Conservation (phyloP, 2,797 vertebrate genomes). For the Anolis apletophallus region DNA sequence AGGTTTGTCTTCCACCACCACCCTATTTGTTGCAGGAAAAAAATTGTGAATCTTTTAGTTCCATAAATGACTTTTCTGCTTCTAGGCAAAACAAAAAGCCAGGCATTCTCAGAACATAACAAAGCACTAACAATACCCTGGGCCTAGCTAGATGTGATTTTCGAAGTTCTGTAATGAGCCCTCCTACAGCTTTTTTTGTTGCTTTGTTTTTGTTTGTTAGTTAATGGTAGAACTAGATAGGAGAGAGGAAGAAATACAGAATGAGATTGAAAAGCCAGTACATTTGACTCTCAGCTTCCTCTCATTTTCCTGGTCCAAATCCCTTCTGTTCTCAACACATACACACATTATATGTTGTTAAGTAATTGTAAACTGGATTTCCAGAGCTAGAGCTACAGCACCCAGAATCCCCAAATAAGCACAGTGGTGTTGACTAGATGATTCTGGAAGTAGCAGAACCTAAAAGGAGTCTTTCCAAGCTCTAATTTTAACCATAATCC, state of each 20-base stretch:
- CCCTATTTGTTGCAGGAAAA: background rate
- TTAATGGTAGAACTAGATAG: background rate
- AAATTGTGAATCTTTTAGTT: background rate
- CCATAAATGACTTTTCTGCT: background rate
- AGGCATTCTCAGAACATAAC: background rate
- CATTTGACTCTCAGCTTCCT: background rate
- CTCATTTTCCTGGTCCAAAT: too few species aligned
- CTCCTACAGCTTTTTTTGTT: background rate
- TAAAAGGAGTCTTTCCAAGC: too few species aligned
- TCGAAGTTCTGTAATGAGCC: background rate
- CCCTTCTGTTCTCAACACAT: background rate
- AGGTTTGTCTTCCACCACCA: too few species aligned
- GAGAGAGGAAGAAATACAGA: background rate
- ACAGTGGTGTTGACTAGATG: too few species aligned
- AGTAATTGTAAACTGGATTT: too few species aligned
- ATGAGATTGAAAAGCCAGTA: background rate
- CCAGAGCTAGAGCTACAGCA: background rate
- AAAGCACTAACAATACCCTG: background rate
- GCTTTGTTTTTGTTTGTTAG: background rate
- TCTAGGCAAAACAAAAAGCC: background rate
- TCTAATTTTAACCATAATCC: too few species aligned
- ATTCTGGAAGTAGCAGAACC: background rate
- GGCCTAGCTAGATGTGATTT: background rate
- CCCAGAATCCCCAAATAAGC: too few species aligned
- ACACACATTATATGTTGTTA: background rate